These are phyloP conservation scores for Hemicordylus capensis DNA, from an alignment of 2,113 vertebrate species.

Conservation along the genomic window DNA sequence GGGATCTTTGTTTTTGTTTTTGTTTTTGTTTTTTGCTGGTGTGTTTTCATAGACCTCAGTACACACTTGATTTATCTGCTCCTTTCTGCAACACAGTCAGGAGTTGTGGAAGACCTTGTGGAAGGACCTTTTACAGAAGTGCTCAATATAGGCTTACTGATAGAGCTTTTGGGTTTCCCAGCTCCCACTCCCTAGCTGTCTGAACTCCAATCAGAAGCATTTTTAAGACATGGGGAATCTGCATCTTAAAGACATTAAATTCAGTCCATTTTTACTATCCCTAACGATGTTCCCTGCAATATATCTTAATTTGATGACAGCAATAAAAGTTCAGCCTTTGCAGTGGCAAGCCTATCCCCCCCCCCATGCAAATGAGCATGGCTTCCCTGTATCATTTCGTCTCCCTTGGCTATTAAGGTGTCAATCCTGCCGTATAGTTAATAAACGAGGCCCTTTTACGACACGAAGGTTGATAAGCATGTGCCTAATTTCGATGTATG, in stretches of 20 bases:
- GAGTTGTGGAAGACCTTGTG: not conserved
- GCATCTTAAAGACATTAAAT: constrained; percentile 63
- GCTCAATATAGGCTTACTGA: constrained; percentile 12
- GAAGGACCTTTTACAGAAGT: constrained; percentile 41
- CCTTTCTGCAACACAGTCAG: not conserved
- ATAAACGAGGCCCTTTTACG: constrained; percentile 69
- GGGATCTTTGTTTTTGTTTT: too few species aligned
- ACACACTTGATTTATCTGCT: not conserved
- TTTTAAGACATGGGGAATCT: constrained; percentile 23
- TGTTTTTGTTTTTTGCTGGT: too few species aligned
- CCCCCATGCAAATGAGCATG: constrained; percentile 61
- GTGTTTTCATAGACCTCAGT: too few species aligned
- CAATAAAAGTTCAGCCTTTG: constrained; percentile 64
- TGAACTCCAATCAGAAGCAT: constrained; percentile 1
- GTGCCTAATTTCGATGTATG: constrained; percentile 69
- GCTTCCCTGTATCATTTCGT: constrained; percentile 53
- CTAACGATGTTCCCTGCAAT: constrained; percentile 64
- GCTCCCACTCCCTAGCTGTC: constrained; percentile 7
- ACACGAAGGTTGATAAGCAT: constrained; percentile 60
- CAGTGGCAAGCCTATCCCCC: constrained; percentile 36
- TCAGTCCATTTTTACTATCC: constrained; percentile 54
- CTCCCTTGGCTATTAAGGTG: constrained; percentile 63
- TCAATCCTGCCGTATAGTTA: constrained; percentile 67
- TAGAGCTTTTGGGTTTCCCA: constrained; percentile 21
- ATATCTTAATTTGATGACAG: constrained; percentile 73